Evolutionary conservation across 1,140 invertebrate genomes (phyloP).

Genomic region (Zaprionus davidi): DNA sequence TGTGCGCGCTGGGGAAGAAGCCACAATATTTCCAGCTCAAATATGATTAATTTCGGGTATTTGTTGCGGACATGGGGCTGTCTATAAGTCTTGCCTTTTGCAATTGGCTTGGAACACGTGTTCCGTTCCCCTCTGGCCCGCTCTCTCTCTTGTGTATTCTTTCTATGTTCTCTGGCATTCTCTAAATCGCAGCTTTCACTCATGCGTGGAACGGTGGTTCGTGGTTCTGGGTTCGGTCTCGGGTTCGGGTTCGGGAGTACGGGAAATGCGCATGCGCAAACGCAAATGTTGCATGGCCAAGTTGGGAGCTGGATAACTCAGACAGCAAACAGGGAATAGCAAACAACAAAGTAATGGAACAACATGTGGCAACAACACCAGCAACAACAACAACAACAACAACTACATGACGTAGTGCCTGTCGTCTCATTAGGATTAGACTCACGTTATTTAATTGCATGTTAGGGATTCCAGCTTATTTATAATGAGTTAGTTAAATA

Average conservation of each 20-base stretch:
- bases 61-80: conserved; percentile 55
- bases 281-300: conserved; percentile 75
- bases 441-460: conserved; percentile 82
- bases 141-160: conserved; percentile 8
- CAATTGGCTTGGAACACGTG: conserved; percentile 74
- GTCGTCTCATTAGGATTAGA: conserved; percentile 82
- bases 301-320: conserved; percentile 33
- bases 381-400: conserved; percentile 28
- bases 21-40: conserved; percentile 66
- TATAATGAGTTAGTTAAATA: conserved; percentile 82
- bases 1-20: conserved; percentile 19
- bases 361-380: conserved; percentile 26
- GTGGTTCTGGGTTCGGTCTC: neutral
- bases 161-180: conserved; percentile 34
- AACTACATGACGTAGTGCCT: conserved; percentile 81
- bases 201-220: conserved; percentile 62
- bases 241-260: conserved; percentile 3
- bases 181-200: conserved; percentile 77
- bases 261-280: conserved; percentile 73
- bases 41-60: conserved; percentile 76
- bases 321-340: conserved; percentile 33
- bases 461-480: conserved; percentile 79
- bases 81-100: conserved; percentile 65
- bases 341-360: conserved; percentile 28
- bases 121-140: conserved; percentile 28